phyloP scores from a whole-genome alignment of 2,888 invertebrate species.

The Noctua pronuba region DNA sequence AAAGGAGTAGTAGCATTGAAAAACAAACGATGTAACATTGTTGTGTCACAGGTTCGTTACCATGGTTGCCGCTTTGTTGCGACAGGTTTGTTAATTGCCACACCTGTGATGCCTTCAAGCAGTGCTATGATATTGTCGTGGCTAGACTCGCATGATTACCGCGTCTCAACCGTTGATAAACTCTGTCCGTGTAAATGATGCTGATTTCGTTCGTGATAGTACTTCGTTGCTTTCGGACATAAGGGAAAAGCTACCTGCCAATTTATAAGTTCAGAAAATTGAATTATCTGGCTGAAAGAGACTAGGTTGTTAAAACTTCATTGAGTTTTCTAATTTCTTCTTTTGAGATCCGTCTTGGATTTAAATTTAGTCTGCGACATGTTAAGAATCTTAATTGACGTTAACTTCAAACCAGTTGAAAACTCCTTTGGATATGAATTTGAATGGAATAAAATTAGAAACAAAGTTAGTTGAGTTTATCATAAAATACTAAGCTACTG shows the following conservation, averaged over 20 bases:
- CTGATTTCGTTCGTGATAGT: neutral
- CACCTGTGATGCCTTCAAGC: neutral
- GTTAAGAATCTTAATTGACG: neutral
- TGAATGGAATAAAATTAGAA: neutral
- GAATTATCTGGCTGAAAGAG: neutral
- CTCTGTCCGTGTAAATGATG: neutral
- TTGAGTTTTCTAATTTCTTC: neutral
- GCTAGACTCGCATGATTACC: neutral
- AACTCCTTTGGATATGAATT: neutral
- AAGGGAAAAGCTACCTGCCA: neutral
- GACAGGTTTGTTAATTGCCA: neutral
- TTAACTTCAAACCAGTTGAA: neutral
- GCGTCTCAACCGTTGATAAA: neutral
- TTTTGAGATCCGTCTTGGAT: neutral
- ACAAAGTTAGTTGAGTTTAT: neutral
- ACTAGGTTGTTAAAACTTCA: constrained; percentile 11
- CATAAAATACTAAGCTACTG: neutral
- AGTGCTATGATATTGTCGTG: neutral
- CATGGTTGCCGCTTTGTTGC: neutral
- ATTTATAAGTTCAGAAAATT: neutral
- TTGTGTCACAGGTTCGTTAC: neutral
- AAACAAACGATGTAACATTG: neutral
- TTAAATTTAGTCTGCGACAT: neutral
- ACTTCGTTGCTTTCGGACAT: neutral
- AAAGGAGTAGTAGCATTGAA: neutral